Base-by-base conservation (phyloP, 2,888 invertebrate genomes). In the Argynnis bischoffii region DNA sequence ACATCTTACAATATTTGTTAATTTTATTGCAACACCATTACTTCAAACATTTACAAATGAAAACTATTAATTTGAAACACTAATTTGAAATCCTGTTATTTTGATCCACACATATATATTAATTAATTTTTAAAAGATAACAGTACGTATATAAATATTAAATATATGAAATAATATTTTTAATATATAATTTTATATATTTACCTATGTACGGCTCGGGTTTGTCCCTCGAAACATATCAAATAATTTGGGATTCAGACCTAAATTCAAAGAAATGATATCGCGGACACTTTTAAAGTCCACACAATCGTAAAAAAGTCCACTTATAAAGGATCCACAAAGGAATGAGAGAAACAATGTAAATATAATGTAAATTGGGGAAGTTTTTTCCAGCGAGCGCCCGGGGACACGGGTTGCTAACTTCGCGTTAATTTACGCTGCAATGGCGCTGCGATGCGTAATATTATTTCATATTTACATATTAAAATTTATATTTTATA, bases 331-430 rank as follows among this genome's bases (percentile, higher is more conserved):
- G 54, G 48, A 61, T 41, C 59, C 64, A 63, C 51, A 53, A 72
- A 70, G 69, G 67, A 67, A 55, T 74, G 67, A 70, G 51, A 61
- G 50, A 70, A 79, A 79, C 81, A 82, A 85, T 83, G 85, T 80
- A 79, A 83, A 83, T 82, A 80, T 82, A 84, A 87, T 87, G 86
- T 78, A 85, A 84, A 87, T 85, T 77, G 78, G 72, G 71, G 69
- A 64, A 64, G 69, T 74, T 72, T 77, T 70, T 70, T 67, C 64
- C 48, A 67, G 64, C 48, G 41, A 47, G 48, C 47, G 48, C 11
- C 50, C 31, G 57, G 66, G 64, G 61, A 53, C 67, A 54, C 67
- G 69, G 69, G 61, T 63, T 69, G 69, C 70, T 71, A 69, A 69
- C 69, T 71, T 54, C 55, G 48, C 57, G 56, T 57, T 67, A 70